These are phyloP conservation scores for Drosophila lacteicornis DNA, from an alignment of 1,140 invertebrate species.

Conservation along the genomic window DNA sequence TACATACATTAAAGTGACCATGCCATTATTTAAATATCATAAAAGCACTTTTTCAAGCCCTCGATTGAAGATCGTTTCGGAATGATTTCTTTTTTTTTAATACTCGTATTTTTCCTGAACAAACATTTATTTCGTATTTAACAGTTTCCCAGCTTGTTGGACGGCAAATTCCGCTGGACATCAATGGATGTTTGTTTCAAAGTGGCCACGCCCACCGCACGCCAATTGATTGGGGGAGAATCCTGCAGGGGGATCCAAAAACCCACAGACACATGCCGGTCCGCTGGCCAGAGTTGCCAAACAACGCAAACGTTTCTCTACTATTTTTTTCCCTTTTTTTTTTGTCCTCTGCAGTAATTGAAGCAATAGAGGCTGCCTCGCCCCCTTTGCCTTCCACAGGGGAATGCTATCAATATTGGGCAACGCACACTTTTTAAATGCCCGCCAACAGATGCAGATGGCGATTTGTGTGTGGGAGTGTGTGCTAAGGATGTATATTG, in stretches of 20 bases:
- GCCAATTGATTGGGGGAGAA: slow-evolving; percentile 19
- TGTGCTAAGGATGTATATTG: not conserved
- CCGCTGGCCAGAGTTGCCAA: slow-evolving; percentile 44
- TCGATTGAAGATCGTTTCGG: not conserved
- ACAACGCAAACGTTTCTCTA: slow-evolving; percentile 40
- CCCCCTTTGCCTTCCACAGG: slow-evolving; percentile 40
- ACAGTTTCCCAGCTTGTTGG: slow-evolving; percentile 8
- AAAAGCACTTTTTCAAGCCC: not conserved
- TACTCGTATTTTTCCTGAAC: slow-evolving; percentile 4
- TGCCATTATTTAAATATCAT: not conserved
- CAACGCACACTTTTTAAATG: slow-evolving; percentile 73
- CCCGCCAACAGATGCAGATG: slow-evolving; percentile 41
- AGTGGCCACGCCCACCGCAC: slow-evolving; percentile 31
- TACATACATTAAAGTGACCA: not conserved
- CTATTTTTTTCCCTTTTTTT: slow-evolving; percentile 13
- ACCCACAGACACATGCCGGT: slow-evolving; percentile 12
- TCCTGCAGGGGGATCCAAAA: slow-evolving; percentile 12
- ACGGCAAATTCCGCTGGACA: slow-evolving; percentile 12
- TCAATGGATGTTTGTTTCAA: slow-evolving; percentile 19
- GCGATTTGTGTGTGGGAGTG: slow-evolving; percentile 15
- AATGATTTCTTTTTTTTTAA: not conserved
- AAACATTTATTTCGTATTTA: slow-evolving; percentile 19
- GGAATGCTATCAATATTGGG: slow-evolving; percentile 79
- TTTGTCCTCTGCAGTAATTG: slow-evolving; percentile 55
- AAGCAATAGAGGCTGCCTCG: slow-evolving; percentile 58